These are phyloP conservation scores for Chionodraco myersi DNA, from an alignment of 2,113 vertebrate species.

Conservation along the genomic window DNA sequence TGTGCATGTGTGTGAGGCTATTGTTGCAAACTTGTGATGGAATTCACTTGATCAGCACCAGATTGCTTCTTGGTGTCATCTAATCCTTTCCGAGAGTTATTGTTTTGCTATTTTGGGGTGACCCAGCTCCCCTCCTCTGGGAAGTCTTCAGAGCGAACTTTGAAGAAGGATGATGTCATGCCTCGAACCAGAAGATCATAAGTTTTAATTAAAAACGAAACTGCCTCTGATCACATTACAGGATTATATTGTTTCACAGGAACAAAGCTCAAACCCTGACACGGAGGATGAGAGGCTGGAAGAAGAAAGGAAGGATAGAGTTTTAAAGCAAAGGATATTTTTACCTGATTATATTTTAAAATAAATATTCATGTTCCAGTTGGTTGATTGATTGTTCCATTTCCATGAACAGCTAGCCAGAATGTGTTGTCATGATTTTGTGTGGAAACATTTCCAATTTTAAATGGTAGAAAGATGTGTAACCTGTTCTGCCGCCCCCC, in stretches of 20 bases:
- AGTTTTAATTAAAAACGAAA: conserved; percentile 67
- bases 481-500: no score
- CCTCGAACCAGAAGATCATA: conserved; percentile 42
- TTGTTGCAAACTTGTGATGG: conserved; percentile 46
- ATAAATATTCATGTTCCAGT: no score
- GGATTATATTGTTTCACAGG: conserved; percentile 54
- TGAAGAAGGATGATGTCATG: conserved; percentile 67
- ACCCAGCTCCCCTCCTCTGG: conserved; percentile 34
- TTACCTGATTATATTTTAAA: no score
- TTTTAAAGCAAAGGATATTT: no score
- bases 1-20: background rate
- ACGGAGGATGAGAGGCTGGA: no score
- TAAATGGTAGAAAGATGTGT: no score
- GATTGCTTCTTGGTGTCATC: conserved; percentile 68
- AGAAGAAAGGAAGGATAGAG: no score
- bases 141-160: conserved; percentile 39
- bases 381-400: no score
- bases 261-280: no score
- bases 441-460: no score
- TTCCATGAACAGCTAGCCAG: no score
- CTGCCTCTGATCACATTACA: conserved; percentile 60
- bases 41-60: conserved; percentile 67
- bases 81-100: conserved; percentile 68
- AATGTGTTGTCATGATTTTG: no score
- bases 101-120: conserved; percentile 69